Percentiles rank a stretch among this genome's conserved stretches.
Evolutionary conservation across 2,113 vertebrate genomes (phyloP).

Genomic region (Ctenodactylus gundi): DNA sequence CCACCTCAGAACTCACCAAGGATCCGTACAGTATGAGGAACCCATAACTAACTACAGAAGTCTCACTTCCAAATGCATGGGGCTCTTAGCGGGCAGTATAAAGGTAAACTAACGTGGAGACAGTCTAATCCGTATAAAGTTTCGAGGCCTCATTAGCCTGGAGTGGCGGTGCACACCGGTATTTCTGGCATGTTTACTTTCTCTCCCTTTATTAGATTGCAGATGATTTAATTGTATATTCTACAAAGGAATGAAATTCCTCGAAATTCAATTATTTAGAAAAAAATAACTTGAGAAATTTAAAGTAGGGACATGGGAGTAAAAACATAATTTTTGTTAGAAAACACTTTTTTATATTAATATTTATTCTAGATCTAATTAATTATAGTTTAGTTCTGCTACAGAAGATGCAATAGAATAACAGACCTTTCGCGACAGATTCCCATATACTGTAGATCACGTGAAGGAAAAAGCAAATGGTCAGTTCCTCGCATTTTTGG

Average conservation of each 20-base stretch:
- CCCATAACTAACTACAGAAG: no score
- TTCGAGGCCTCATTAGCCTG: neutral
- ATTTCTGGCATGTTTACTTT: no score
- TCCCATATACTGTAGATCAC: conserved; percentile 42
- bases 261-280: neutral
- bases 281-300: neutral
- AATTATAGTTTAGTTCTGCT: conserved; percentile 23
- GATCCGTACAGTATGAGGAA: no score
- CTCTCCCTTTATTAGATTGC: neutral
- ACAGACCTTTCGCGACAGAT: conserved; percentile 67
- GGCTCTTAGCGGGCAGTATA: neutral
- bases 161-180: no score
- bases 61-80: no score
- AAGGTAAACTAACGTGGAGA: no score
- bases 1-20: no score
- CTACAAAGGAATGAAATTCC: neutral
- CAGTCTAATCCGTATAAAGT: neutral
- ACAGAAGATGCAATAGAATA: conserved; percentile 57
- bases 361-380: conserved; percentile 62
- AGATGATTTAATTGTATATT: neutral
- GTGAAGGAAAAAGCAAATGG: conserved; percentile 67
- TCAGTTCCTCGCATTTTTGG: conserved; percentile 52
- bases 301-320: neutral
- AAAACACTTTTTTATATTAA: conserved; percentile 11
- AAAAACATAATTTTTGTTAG: conserved; percentile 40